Conservation (phyloP, 2,113 vertebrate genomes). For the Tachysurus fulvidraco region DNA sequence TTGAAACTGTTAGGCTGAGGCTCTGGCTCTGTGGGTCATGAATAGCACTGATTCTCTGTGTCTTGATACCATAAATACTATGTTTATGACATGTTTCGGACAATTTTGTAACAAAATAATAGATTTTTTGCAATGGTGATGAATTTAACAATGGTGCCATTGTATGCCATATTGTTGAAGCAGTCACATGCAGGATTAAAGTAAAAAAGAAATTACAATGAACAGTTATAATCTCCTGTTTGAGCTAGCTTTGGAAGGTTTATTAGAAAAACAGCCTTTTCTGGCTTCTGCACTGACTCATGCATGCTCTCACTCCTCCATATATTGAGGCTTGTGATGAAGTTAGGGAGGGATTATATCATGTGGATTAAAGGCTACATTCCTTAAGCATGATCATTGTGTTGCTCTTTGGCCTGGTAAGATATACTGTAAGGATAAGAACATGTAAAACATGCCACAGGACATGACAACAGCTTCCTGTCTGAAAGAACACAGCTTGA, state of each 20-base stretch:
- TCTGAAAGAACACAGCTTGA: slow-evolving; percentile 19
- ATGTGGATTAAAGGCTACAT: slow-evolving; percentile 25
- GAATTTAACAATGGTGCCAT: neutral
- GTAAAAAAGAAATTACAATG: neutral
- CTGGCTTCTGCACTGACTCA: neutral
- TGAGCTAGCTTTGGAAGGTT: neutral
- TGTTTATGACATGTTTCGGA: neutral
- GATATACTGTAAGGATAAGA: slow-evolving; percentile 37
- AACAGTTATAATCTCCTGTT: neutral
- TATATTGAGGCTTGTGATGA: slow-evolving; percentile 33
- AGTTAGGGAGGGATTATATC: slow-evolving; percentile 19
- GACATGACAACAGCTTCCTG: slow-evolving; percentile 67
- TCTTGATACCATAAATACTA: neutral
- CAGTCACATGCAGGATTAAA: neutral
- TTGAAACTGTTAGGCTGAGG: neutral
- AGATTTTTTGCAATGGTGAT: too few species aligned
- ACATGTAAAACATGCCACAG: slow-evolving; percentile 64
- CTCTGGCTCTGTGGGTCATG: neutral
- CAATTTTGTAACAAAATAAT: neutral
- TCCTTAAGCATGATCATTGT: slow-evolving; percentile 57
- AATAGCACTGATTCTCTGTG: neutral
- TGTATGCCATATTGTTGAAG: neutral
- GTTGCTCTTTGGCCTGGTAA: slow-evolving; percentile 45
- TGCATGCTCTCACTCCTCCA: neutral
- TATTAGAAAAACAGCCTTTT: neutral